phyloP scores from a whole-genome alignment of 2,888 invertebrate species.

The Alcis repandata region DNA sequence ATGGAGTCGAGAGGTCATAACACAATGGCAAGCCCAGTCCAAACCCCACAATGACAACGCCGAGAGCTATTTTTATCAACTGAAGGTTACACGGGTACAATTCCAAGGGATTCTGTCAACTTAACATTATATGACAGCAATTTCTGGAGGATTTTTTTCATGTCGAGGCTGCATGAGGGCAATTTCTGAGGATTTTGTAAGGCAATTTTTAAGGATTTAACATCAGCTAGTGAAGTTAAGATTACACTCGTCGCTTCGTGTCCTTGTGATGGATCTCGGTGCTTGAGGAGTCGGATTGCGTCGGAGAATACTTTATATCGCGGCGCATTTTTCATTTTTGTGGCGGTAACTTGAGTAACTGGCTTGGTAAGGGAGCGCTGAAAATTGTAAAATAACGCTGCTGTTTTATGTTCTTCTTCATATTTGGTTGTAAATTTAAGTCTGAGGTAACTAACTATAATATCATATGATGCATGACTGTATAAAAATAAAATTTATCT shows the following conservation, averaged over 20 bases:
- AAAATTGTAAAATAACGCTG: constrained; percentile 8
- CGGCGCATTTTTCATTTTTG: constrained; percentile 35
- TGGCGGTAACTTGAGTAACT: constrained; percentile 28
- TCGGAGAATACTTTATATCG: constrained; percentile 24
- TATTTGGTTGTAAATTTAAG: background rate
- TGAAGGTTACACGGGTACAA: constrained; percentile 30
- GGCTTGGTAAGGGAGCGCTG: constrained; percentile 2
- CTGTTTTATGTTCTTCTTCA: constrained; percentile 5
- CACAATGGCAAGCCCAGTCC: constrained; percentile 60
- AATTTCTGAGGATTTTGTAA: constrained; percentile 16
- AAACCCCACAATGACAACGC: constrained; percentile 70
- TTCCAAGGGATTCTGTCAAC: constrained; percentile 38
- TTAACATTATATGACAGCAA: constrained; percentile 28
- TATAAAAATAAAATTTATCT: too few relatives aligned
- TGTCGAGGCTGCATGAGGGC: constrained; percentile 13
- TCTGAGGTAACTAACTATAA: too few relatives aligned
- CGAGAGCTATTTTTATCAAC: constrained; percentile 58
- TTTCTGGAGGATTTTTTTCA: constrained; percentile 26
- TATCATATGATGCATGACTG: too few relatives aligned
- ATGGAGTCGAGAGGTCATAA: constrained; percentile 52
- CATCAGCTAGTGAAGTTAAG: constrained; percentile 24
- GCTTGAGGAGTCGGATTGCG: constrained; percentile 30
- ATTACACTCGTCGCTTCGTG: constrained; percentile 19
- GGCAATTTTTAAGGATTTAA: constrained; percentile 35
- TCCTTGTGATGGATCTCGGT: constrained; percentile 20